Evolutionary conservation across 2,113 vertebrate species (phyloP).

Genomic region (Lagopus muta): DNA sequence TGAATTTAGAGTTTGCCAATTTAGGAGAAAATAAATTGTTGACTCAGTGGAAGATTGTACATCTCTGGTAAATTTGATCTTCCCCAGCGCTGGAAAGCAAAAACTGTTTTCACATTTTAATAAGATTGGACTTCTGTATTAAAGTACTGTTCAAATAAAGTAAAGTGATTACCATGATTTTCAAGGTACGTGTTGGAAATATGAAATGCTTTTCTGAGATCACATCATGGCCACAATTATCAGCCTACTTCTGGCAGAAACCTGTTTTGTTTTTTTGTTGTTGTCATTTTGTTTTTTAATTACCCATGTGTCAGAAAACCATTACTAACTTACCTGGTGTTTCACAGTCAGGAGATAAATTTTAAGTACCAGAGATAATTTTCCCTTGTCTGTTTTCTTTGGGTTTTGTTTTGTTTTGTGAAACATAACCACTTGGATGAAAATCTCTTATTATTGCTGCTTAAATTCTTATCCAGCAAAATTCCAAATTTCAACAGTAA

Average conservation of each 20-base stretch:
- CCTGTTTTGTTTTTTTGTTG: not conserved
- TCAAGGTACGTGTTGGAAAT: not conserved
- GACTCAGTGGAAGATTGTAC: not conserved
- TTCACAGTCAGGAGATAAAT: not conserved
- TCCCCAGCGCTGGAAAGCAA: not conserved
- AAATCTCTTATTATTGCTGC: not conserved
- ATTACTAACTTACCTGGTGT: not conserved
- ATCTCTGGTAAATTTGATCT: not conserved
- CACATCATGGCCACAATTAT: not conserved
- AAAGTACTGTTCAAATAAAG: not conserved
- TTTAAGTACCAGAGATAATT: not conserved
- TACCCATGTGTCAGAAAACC: not conserved
- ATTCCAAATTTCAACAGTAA: not conserved
- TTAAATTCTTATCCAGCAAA: not conserved
- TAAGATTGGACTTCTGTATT: not conserved
- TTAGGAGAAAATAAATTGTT: not conserved
- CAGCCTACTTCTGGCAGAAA: not conserved
- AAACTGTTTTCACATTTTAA: not conserved
- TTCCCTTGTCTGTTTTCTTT: not conserved
- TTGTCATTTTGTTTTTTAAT: not conserved
- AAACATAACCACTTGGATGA: not conserved
- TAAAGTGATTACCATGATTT: not conserved
- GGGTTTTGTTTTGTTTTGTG: not conserved
- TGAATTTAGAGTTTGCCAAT: not conserved
- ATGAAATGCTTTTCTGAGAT: not conserved